Percentiles rank a stretch among this genome's conserved stretches.
These are phyloP conservation scores for Geococcyx californianus DNA, from an alignment of 2,113 vertebrate species.

Conservation along the genomic window DNA sequence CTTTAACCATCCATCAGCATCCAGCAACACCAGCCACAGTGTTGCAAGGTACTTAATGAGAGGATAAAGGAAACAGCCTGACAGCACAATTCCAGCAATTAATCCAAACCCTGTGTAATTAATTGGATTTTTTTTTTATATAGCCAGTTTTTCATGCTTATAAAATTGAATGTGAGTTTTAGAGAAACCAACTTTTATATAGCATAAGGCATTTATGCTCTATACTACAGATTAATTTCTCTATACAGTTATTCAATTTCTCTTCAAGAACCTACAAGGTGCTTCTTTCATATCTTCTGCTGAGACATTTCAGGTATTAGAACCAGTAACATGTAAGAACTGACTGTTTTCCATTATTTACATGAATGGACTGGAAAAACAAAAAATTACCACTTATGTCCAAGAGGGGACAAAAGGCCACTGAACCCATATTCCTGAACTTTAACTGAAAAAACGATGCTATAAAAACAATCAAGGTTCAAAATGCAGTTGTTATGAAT, in stretches of 20 bases:
- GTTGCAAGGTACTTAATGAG: background rate
- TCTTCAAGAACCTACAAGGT: background rate
- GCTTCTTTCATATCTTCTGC: background rate
- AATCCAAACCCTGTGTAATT: background rate
- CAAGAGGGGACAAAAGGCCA: background rate
- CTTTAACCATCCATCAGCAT: background rate
- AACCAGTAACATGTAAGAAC: background rate
- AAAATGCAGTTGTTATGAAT: background rate
- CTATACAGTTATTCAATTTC: background rate
- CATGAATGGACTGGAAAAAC: background rate
- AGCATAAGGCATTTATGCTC: fast-evolving
- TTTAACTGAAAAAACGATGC: background rate
- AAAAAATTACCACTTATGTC: background rate
- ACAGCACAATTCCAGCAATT: background rate
- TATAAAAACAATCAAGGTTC: background rate
- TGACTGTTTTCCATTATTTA: background rate
- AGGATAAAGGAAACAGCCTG: background rate
- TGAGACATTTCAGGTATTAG: background rate
- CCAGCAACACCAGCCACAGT: background rate
- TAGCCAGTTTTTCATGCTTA: background rate
- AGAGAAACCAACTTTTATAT: background rate
- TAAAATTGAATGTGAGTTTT: background rate
- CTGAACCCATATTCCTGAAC: background rate
- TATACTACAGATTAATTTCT: background rate
- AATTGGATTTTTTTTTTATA: background rate